These are phyloP conservation scores for Torymus tubicola DNA, from an alignment of 2,888 invertebrate species.

Conservation along the genomic window DNA sequence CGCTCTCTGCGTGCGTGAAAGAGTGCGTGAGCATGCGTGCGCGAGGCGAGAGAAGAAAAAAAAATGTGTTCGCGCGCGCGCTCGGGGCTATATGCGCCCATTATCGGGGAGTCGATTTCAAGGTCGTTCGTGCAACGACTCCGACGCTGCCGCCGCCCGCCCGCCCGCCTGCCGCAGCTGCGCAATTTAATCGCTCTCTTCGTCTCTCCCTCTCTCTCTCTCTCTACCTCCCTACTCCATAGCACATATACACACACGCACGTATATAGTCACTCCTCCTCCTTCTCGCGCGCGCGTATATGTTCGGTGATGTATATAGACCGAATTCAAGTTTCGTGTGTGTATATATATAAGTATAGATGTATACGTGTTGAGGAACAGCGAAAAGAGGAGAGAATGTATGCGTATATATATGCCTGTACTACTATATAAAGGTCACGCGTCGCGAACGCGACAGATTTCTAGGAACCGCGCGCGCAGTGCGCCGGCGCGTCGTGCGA, in stretches of 20 bases:
- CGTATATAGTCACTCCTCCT: too few relatives aligned
- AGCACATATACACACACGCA: too few relatives aligned
- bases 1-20: too few relatives aligned
- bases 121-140: constrained; percentile 60
- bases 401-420: background rate
- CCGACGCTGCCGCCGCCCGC: constrained; percentile 10
- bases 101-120: constrained; percentile 58
- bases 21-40: too few relatives aligned
- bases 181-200: constrained; percentile 58
- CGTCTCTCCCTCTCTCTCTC: background rate
- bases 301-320: too few relatives aligned
- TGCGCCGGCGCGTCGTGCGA: too few relatives aligned
- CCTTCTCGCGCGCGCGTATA: too few relatives aligned
- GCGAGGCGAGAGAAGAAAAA: background rate
- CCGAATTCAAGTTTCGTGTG: constrained; percentile 48
- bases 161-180: constrained; percentile 52
- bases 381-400: background rate
- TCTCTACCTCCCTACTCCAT: background rate
- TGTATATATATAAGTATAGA: too few relatives aligned
- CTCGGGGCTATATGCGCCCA: constrained; percentile 43
- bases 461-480: constrained; percentile 45
- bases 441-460: constrained; percentile 47
- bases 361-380: too few relatives aligned
- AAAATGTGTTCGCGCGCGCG: constrained; percentile 23
- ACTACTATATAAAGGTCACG: constrained; percentile 36